Conservation (phyloP, 1,140 invertebrate species). For the Diorhabda elongata region DNA sequence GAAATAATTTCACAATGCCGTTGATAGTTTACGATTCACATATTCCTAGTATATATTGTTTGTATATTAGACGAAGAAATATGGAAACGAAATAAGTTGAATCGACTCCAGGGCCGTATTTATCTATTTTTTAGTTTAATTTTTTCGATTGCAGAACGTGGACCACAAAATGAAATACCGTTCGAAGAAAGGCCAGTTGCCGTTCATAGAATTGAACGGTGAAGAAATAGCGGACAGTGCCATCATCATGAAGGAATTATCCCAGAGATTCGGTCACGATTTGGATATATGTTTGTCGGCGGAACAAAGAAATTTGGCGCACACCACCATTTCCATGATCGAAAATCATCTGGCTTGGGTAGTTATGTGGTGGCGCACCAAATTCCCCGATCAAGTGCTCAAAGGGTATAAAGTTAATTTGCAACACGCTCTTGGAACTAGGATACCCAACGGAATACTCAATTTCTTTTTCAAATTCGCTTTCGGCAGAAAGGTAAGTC, state of each 20-base stretch:
- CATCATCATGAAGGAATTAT: slow-evolving; percentile 82
- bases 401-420: slow-evolving; percentile 88
- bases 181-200: slow-evolving; percentile 88
- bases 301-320: slow-evolving; percentile 81
- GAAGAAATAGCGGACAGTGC: slow-evolving; percentile 88
- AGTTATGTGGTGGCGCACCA: slow-evolving; percentile 81
- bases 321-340: slow-evolving; percentile 93
- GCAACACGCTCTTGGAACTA: slow-evolving; percentile 79
- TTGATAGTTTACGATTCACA: no score
- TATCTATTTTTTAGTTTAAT: background rate
- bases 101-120: no score
- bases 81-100: no score
- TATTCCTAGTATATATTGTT: no score
- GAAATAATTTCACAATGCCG: no score
- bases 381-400: slow-evolving; percentile 80
- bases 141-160: slow-evolving; percentile 73
- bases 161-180: slow-evolving; percentile 91
- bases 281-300: slow-evolving; percentile 72
- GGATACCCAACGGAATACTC: slow-evolving; percentile 81
- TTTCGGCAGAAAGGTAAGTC: slow-evolving; percentile 78
- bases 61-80: no score
- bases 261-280: slow-evolving; percentile 76
- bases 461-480: slow-evolving; percentile 88
- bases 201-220: slow-evolving; percentile 90
- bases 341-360: slow-evolving; percentile 92